These are phyloP conservation scores for Drosophila pallidifrons DNA, from an alignment of 1,140 invertebrate species.

Conservation along the genomic window DNA sequence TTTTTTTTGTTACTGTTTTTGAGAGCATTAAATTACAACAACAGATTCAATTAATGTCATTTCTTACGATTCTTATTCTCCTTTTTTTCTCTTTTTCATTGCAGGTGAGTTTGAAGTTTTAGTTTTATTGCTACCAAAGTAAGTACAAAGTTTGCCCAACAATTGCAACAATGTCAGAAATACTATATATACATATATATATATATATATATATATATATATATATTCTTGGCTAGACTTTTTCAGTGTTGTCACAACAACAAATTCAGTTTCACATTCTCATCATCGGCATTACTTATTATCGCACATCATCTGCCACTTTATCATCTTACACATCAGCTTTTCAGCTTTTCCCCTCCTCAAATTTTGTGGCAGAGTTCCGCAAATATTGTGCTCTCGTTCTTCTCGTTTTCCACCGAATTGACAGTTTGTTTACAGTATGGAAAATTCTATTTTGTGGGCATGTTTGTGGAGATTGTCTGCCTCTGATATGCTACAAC, in stretches of 20 bases:
- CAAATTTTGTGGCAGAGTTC: constrained; percentile 3
- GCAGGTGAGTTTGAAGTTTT: constrained; percentile 59
- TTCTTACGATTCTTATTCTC: constrained; percentile 6
- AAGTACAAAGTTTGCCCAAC: constrained; percentile 34
- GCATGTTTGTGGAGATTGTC: constrained; percentile 44
- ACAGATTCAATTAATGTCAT: constrained; percentile 60
- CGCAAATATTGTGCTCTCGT: constrained; percentile 47
- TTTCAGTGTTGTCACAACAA: constrained; percentile 6
- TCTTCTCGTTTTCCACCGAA: constrained; percentile 14
- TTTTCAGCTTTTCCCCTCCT: constrained; percentile 8
- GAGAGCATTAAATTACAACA: constrained; percentile 27
- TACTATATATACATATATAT: too few relatives aligned
- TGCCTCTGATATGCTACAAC: constrained; percentile 29
- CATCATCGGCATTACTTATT: constrained; percentile 1
- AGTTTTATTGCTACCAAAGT: not conserved
- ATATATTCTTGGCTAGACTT: not conserved
- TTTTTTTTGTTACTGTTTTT: constrained; percentile 29
- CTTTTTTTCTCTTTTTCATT: constrained; percentile 29
- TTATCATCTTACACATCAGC: constrained; percentile 14
- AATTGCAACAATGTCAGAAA: constrained; percentile 2
- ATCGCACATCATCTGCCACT: constrained; percentile 20
- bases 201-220: too few relatives aligned
- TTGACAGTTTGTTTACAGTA: constrained; percentile 78
- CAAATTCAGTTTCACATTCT: constrained; percentile 4
- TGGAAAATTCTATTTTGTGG: constrained; percentile 21